These are phyloP conservation scores for Excalfactoria chinensis DNA, from an alignment of 2,113 vertebrate genomes.

Conservation along the genomic window DNA sequence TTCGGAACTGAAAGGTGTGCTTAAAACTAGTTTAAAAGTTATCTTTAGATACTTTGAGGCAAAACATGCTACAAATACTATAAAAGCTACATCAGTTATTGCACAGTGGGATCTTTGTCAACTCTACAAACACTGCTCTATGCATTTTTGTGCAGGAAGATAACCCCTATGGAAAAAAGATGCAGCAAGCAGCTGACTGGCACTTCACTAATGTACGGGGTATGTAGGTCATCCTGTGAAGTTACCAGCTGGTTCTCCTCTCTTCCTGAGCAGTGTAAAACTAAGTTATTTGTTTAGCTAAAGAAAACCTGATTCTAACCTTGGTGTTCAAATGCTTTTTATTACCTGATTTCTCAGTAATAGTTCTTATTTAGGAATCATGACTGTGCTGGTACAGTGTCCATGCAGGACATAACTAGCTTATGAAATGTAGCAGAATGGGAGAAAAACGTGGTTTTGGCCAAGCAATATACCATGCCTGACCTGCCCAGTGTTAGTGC, in stretches of 20 bases:
- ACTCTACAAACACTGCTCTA: neutral
- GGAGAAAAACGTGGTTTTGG: neutral
- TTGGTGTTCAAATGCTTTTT: neutral
- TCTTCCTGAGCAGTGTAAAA: neutral
- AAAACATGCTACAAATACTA: neutral
- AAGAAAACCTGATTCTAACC: neutral
- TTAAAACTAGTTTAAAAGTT: neutral
- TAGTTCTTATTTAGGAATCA: neutral
- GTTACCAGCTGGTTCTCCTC: conserved; percentile 1
- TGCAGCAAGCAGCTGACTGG: neutral
- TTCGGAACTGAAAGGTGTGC: conserved; percentile 42
- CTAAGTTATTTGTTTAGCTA: neutral
- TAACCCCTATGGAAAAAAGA: neutral
- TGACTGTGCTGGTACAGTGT: neutral
- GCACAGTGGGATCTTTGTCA: neutral
- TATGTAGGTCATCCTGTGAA: neutral
- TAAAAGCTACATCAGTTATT: neutral
- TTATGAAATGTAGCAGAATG: neutral
- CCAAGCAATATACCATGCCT: rapidly evolving
- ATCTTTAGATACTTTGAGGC: neutral
- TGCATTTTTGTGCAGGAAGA: neutral
- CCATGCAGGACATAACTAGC: neutral
- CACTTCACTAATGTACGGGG: neutral
- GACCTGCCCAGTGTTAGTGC: neutral
- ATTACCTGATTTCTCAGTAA: neutral